Percentiles rank a stretch among this genome's conserved stretches.
Conservation (phyloP, 2,797 vertebrate genomes). For the Lemur catta region DNA sequence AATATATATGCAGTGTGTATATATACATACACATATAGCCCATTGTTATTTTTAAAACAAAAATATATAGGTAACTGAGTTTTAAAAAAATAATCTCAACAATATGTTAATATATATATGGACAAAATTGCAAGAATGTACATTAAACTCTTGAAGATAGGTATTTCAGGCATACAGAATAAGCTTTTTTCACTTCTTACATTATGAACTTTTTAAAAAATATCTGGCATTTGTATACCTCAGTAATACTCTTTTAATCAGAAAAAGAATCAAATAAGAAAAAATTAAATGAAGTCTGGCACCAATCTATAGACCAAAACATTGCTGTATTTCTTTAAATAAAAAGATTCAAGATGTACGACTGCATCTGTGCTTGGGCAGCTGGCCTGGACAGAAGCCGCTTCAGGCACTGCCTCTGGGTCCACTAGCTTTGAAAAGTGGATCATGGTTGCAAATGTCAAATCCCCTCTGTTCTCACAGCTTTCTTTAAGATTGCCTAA, state of each 20-base stretch:
- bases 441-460: background rate
- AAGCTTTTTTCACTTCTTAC: background rate
- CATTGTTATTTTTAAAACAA: background rate
- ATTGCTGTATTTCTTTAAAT: background rate
- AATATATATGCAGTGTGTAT: background rate
- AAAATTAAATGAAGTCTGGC: background rate
- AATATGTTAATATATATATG: background rate
- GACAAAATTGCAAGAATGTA: background rate
- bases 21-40: background rate
- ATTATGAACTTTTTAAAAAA: background rate
- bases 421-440: background rate
- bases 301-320: background rate
- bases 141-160: background rate
- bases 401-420: background rate
- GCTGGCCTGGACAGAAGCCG: accelerated
- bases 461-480: background rate
- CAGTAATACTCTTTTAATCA: background rate
- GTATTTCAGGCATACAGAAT: background rate
- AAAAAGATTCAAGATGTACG: background rate
- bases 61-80: background rate
- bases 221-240: background rate
- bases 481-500: background rate
- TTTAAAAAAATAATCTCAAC: background rate
- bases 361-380: background rate
- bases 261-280: background rate